Evolutionary conservation across 2,888 invertebrate genomes (phyloP), one percentile per base, ranked within the genome.

Genomic region (Zelleria hepariella): DNA sequence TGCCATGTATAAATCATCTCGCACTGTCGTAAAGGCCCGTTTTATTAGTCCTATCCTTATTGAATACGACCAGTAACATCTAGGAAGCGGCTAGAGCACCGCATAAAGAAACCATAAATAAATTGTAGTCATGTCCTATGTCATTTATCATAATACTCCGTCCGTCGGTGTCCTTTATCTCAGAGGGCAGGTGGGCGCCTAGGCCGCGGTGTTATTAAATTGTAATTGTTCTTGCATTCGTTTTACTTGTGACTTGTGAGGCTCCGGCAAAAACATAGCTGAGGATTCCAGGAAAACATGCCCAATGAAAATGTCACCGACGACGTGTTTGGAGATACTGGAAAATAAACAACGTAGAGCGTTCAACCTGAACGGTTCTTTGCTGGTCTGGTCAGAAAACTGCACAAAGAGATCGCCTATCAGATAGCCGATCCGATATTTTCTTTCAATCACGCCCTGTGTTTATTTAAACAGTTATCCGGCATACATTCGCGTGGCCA

Each of bases 391-490:
- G 15, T 15, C 32, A 10, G 15, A 42, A 42, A 42, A 49, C 49
- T 18, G 53, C 53, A 24, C 23, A 15, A 24, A 53, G 52, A 49
- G 23, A 53, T 53, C 25, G n/a, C 32, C 55, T 26, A 61, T 42
- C 15, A 42, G 32, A 42, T 42, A 15, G 15, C 15, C 63, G 64
- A 65, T 61, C 70, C 66, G 66, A 61, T 48, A n/a, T 57, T 57
- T 47, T 48, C 57, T 23, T 47, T 57, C 71, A 75, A 78, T 76
- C 76, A 74, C 74, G 74, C 77, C 74, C 74, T 77, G 79, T 82
- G 82, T 84, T 85, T 83, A 70, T 72, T 73, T 72, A 67, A 78
- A 85, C 86, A 77, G 86, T 85, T 86, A 86, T 68, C 70, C 75
- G 85, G 74, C 83, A 84, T 73, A 86, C 78, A 78, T 83, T 76